Evolutionary conservation across 1,140 invertebrate species (phyloP), one percentile per base, ranked within the genome.

Genomic region (Carposina sasakii): DNA sequence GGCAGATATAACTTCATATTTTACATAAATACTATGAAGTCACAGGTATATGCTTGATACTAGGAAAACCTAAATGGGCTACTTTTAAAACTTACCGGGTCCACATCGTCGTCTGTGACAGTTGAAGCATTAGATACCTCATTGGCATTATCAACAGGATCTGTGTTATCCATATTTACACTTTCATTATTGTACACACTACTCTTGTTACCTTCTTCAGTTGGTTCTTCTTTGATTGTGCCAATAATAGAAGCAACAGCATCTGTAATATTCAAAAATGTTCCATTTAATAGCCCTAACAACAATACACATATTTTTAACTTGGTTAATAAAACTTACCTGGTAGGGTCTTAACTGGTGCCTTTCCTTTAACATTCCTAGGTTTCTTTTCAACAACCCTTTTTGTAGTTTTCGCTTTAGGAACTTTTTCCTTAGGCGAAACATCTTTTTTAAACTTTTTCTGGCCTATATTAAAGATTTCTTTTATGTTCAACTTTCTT

Each of bases 401-500:
- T n/a, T n/a, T n/a, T 12, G 28, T 23, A 10, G 12, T 34, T 33
- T 8, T 30, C 2, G 28, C 10, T 30, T 30, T 30, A 30, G 28
- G 28, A 10, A 13, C 28, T 2, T 13, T 30, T 8, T 13, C 15
- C 33, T 34, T 26, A 21, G 13, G 34, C 52, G 31, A 28, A 15
- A 24, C 24, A 41, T 62, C 47, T 42, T 43, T 31, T 20, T 53
- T 52, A 71, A 63, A 43, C 17, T 86, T 87, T 53, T 88, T 91
- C 49, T 83, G 75, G 2, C 73, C 79, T 41, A 84, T 84, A 57
- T 87, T 86, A 67, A 93, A 92, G 50, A 93, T 79, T 52, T 90
- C 89, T 59, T 89, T 90, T 2, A 93, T 89, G 53, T 90, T 90
- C 20, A 92, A 82, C 63, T 92, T 92, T 15, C 90, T 67, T 67